phyloP scores from a whole-genome alignment of 2,888 invertebrate species.

The Stenotaenia linearis region DNA sequence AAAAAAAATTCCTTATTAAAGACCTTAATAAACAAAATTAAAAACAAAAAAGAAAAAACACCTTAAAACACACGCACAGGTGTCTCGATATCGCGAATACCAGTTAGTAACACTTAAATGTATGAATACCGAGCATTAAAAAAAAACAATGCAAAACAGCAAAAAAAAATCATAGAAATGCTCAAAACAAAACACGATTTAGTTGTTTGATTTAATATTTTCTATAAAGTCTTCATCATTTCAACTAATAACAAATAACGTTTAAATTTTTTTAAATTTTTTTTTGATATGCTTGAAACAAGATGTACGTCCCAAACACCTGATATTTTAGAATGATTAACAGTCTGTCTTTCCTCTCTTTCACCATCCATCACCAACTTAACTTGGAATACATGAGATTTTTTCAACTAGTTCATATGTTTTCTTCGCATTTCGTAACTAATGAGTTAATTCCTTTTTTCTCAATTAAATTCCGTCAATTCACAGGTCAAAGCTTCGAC shows the following conservation, averaged over 20 bases:
- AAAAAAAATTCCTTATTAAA: not conserved
- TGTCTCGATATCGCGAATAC: not conserved
- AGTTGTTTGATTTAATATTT: not conserved
- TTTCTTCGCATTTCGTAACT: not conserved
- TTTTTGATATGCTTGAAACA: not conserved
- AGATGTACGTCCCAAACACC: not conserved
- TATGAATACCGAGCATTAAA: not conserved
- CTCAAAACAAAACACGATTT: not conserved
- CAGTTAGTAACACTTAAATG: not conserved
- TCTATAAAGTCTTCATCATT: not conserved
- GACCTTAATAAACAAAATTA: not conserved
- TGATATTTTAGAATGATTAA: not conserved
- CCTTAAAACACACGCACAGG: not conserved
- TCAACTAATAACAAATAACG: not conserved
- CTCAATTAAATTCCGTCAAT: not conserved
- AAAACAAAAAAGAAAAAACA: not conserved
- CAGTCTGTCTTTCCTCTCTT: not conserved
- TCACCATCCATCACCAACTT: not conserved
- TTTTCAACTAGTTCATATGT: not conserved
- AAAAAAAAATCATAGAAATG: not conserved
- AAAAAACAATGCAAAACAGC: not conserved
- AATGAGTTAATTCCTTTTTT: not conserved
- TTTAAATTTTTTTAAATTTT: not conserved
- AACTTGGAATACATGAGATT: not conserved
- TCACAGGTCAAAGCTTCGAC: conserved; percentile 28